Evolutionary conservation across 2,797 vertebrate species (phyloP).

Genomic region (Leptatherina wallacei): DNA sequence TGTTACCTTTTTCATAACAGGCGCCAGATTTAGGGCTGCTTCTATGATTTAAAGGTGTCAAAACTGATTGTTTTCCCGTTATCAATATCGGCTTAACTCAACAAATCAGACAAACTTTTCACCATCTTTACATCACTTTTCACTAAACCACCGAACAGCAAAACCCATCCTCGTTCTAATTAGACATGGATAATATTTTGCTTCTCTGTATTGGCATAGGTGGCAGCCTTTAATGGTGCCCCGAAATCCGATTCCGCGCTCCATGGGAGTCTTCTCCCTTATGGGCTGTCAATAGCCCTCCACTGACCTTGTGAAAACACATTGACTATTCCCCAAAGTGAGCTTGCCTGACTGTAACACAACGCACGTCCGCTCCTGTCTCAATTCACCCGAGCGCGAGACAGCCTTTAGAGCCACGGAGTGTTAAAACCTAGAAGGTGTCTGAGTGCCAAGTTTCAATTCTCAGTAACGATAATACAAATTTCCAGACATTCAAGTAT

Average conservation of each 20-base stretch:
- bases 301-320: constrained; percentile 78
- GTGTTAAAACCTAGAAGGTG: constrained; percentile 32
- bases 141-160: constrained; percentile 9
- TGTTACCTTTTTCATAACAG: background rate
- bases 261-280: constrained; percentile 34
- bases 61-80: background rate
- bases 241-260: constrained; percentile 51
- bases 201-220: constrained; percentile 8
- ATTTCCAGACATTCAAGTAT: constrained; percentile 20
- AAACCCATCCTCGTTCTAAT: constrained; percentile 17
- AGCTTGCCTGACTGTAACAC: constrained; percentile 55
- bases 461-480: constrained; percentile 3
- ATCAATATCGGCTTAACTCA: background rate
- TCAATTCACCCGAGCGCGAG: constrained; percentile 49
- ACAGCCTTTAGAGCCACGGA: constrained; percentile 44
- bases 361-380: constrained; percentile 56
- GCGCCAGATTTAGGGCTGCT: background rate
- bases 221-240: constrained; percentile 22
- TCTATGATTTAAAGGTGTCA: background rate
- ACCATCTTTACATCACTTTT: constrained; percentile 9
- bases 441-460: constrained; percentile 32
- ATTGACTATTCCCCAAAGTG: constrained; percentile 71
- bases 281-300: constrained; percentile 68
- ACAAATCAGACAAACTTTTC: constrained; percentile 9
- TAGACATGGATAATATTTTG: background rate